Base-by-base conservation (phyloP, 2,797 vertebrate genomes). In the Pantherophis alleghaniensis region DNA sequence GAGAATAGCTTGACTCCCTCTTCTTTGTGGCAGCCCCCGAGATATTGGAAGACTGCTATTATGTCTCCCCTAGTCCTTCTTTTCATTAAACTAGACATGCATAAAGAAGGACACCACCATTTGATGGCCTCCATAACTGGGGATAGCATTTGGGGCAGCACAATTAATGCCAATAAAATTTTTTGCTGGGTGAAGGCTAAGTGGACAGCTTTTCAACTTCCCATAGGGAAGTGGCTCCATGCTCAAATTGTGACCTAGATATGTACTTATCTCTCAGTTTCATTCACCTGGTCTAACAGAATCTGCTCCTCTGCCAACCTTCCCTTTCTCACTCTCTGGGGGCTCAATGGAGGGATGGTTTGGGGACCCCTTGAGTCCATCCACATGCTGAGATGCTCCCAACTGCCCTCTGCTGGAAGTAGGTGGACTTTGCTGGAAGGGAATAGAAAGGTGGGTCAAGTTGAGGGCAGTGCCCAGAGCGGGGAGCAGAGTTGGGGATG, bases 271-370 rank as follows among this genome's bases (percentile, higher is more conserved):
- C 42, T 14, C 66, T 20, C 20, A 2, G 5, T 16, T 7, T 59
- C 14, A 51, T 74, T 28, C 74, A 92, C 93, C 90, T n/a, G 55
- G 24, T 57, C 59, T 24, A 51, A 37, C 0, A 18, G 28, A 6
- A 14, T 91, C 57, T 2, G 10, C 47, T 92, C 74, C 89, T 55
- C 37, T 63, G 32, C 37, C 24, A 0, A 3, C 94, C 87, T 53
- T 90, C 6, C 95, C 95, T 95, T 96, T 95, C 90, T 96, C 94
- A 22, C 24, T 32, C 9, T 95, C 95, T 0, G 94, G 90, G 22
- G 94, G 90, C 32, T 57, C 60, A 2, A 32, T 24, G 26, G 69
- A 63, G 59, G 90, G 53, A 91, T 61, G 32, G 28, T n/a, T 22
- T 10, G 28, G 69, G 3, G 87, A 42, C 24, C 32, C 7, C 26